These are phyloP conservation scores for Tolypeutes matacus DNA, from an alignment of 2,797 vertebrate species.

Conservation along the genomic window DNA sequence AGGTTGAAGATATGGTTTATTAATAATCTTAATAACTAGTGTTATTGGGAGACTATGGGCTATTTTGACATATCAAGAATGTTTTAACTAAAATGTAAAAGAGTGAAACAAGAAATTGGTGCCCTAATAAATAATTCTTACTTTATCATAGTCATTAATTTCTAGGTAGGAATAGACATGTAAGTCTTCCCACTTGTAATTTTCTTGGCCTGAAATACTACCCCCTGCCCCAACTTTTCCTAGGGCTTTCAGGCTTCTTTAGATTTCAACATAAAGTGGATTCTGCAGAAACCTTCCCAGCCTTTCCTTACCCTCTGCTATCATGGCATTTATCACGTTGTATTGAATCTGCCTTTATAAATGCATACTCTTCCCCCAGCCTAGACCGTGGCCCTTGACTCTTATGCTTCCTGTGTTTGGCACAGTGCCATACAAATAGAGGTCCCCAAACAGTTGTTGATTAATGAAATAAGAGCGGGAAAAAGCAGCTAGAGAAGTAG, in stretches of 20 bases:
- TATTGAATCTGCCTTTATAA: neutral
- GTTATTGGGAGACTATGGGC: neutral
- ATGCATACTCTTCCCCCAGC: neutral
- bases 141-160: slow-evolving; percentile 47
- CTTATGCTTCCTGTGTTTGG: neutral
- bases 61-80: neutral
- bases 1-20: neutral
- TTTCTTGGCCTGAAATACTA: neutral
- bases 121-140: neutral
- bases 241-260: neutral
- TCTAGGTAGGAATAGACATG: neutral
- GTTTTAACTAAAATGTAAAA: slow-evolving; percentile 30
- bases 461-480: neutral
- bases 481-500: neutral
- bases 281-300: neutral
- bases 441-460: neutral
- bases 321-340: neutral
- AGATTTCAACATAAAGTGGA: neutral
- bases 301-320: neutral
- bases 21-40: neutral
- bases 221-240: neutral
- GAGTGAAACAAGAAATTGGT: neutral
- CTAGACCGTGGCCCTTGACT: neutral
- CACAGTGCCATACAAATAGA: neutral
- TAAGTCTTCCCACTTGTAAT: neutral